Evolutionary conservation across 2,888 invertebrate genomes (phyloP).

Genomic region (Torymus texanus): DNA sequence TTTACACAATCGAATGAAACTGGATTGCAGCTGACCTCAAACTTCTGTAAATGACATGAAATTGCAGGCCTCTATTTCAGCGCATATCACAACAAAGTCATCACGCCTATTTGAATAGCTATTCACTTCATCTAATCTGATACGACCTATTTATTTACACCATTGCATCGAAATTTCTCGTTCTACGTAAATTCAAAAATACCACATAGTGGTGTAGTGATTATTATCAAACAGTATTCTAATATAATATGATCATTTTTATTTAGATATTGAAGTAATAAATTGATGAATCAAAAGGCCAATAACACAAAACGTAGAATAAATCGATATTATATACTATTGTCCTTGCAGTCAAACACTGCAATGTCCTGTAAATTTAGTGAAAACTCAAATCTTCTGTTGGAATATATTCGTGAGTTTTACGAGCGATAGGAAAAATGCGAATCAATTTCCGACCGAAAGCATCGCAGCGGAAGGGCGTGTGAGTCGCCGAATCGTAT

Average conservation of each 20-base stretch:
- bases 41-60: not conserved
- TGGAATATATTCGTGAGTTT: not conserved
- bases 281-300: no score
- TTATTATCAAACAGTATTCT: no score
- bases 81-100: constrained; percentile 21
- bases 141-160: constrained; percentile 3
- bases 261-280: no score
- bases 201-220: no score
- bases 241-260: no score
- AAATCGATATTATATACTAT: not conserved
- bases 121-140: constrained; percentile 10
- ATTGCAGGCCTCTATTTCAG: not conserved
- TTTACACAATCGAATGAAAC: constrained; percentile 23
- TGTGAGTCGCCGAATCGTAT: not conserved
- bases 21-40: constrained; percentile 3
- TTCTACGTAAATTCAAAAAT: no score
- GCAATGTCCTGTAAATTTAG: no score
- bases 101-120: not conserved
- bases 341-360: no score
- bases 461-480: not conserved
- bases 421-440: not conserved
- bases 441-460: constrained; percentile 18
- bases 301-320: no score
- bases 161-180: no score
- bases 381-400: no score